These are phyloP conservation scores for Oceanites oceanicus DNA, from an alignment of 2,113 vertebrate genomes.

Conservation along the genomic window DNA sequence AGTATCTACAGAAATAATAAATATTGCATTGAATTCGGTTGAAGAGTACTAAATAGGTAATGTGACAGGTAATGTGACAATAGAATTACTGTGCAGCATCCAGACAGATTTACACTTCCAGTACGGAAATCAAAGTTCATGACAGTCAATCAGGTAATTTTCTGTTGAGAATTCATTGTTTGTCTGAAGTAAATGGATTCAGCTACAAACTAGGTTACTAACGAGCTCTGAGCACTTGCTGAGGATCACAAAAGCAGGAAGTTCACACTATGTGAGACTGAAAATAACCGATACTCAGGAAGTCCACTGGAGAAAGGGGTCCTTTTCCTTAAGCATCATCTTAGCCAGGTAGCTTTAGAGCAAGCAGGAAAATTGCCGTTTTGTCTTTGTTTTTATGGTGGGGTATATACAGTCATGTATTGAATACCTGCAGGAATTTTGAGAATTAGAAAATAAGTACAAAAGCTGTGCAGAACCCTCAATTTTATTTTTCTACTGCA, in stretches of 20 bases:
- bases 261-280: rapidly evolving
- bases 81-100: neutral
- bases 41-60: neutral
- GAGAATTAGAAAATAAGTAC: neutral
- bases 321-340: neutral
- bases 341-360: neutral
- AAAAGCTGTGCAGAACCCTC: neutral
- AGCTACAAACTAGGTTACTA: neutral
- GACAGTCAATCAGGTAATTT: neutral
- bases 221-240: neutral
- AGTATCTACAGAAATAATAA: neutral
- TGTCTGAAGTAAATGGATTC: neutral
- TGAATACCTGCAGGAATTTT: neutral
- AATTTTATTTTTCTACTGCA: neutral
- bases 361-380: neutral
- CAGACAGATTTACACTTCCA: neutral
- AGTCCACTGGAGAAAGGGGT: neutral
- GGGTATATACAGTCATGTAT: rapidly evolving
- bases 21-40: neutral
- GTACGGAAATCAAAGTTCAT: neutral
- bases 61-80: neutral
- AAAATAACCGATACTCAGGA: neutral
- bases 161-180: neutral
- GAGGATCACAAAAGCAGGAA: neutral
- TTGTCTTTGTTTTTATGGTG: neutral